Percentiles rank a stretch among this genome's conserved stretches.
These are phyloP conservation scores for Brachionus angularis DNA, from an alignment of 1,140 invertebrate species.

Conservation along the genomic window DNA sequence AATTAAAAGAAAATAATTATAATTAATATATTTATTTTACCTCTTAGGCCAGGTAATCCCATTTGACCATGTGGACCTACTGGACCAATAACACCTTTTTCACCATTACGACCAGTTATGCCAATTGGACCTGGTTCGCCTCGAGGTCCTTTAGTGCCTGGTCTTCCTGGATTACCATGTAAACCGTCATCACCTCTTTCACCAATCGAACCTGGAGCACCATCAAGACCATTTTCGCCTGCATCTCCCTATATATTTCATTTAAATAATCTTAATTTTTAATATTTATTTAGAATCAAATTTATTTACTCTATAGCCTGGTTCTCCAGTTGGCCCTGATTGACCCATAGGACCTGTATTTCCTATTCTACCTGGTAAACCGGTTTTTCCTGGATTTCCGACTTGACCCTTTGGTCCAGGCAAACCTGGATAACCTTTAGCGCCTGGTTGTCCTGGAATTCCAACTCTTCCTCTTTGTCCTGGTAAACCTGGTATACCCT, in stretches of 20 bases:
- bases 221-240: constrained; percentile 6
- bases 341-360: constrained; percentile 31
- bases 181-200: constrained; percentile 35
- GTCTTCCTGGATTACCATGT: not conserved
- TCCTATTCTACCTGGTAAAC: constrained; percentile 16
- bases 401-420: constrained; percentile 15
- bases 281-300: too few relatives aligned
- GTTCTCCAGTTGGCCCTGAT: too few relatives aligned
- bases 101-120: constrained; percentile 18
- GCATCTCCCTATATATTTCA: constrained; percentile 19
- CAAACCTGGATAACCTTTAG: constrained; percentile 42
- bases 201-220: constrained; percentile 34
- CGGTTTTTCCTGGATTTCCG: constrained; percentile 17
- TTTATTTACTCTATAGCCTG: too few relatives aligned
- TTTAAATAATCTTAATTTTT: constrained; percentile 7
- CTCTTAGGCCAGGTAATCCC: constrained; percentile 2
- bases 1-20: too few relatives aligned
- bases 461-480: constrained; percentile 46
- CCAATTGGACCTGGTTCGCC: constrained; percentile 42
- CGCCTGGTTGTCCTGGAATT: constrained; percentile 60
- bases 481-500: constrained; percentile 57
- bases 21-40: too few relatives aligned
- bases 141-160: not conserved
- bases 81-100: constrained; percentile 40
- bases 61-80: constrained; percentile 43